These are phyloP conservation scores for Lamellibrachia luymesi DNA, from an alignment of 1,140 invertebrate species.

Conservation along the genomic window DNA sequence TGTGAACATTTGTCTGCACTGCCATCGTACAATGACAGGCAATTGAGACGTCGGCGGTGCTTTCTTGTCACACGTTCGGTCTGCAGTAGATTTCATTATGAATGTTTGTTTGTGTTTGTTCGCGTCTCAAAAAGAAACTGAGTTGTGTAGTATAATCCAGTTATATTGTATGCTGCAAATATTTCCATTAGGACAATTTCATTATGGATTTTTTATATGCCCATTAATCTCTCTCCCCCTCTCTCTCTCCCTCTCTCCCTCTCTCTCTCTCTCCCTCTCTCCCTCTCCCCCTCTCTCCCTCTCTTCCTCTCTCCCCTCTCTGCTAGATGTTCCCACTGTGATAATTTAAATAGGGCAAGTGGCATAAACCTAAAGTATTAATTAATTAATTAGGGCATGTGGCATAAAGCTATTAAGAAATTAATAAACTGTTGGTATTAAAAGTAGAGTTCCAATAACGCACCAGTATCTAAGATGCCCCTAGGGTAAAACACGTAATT, in stretches of 20 bases:
- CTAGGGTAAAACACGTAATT: background rate
- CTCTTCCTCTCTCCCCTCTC: too few relatives aligned
- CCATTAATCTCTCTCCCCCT: background rate
- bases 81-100: background rate
- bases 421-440: too few relatives aligned
- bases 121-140: background rate
- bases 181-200: slow-evolving; percentile 1
- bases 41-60: background rate
- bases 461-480: background rate
- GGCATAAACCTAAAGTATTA: too few relatives aligned
- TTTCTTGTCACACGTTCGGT: background rate
- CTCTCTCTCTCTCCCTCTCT: too few relatives aligned
- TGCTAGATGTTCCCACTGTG: too few relatives aligned
- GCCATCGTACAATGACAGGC: background rate
- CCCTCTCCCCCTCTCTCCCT: too few relatives aligned
- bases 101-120: background rate
- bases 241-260: too few relatives aligned
- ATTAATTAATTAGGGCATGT: too few relatives aligned
- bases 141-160: background rate
- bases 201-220: background rate
- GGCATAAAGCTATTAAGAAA: too few relatives aligned
- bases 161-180: background rate
- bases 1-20: background rate
- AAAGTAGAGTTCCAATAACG: background rate
- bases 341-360: too few relatives aligned